Conservation (phyloP, 2,888 invertebrate species). For the Geophilus truncorum region DNA sequence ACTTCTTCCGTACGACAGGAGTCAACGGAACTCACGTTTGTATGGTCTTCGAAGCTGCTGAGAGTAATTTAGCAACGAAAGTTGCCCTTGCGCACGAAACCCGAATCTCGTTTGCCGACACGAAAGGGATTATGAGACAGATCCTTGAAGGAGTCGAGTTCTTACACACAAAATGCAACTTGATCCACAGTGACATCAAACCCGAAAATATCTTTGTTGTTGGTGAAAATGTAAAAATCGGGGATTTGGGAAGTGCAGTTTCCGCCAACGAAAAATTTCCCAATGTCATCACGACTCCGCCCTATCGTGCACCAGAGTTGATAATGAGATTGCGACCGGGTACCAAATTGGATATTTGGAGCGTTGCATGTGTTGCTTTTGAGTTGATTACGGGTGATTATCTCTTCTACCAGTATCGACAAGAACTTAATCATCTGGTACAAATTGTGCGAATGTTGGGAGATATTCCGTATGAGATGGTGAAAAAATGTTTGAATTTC, state of each 20-base stretch:
- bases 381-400: slow-evolving; percentile 51
- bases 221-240: neutral
- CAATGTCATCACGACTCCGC: neutral
- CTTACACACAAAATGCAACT: slow-evolving; percentile 94
- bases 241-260: neutral
- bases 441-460: neutral
- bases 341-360: slow-evolving; percentile 50
- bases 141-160: slow-evolving; percentile 92
- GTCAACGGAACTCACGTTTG: slow-evolving; percentile 98
- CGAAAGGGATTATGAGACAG: too few species aligned
- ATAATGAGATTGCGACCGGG: slow-evolving; percentile 49
- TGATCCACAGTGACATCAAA: slow-evolving; percentile 60
- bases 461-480: too few species aligned
- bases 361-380: slow-evolving; percentile 52
- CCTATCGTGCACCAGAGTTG: neutral
- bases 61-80: too few species aligned
- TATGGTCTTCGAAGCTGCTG: slow-evolving; percentile 99
- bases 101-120: too few species aligned
- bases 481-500: neutral
- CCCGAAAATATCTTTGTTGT: slow-evolving; percentile 39
- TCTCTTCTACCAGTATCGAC: slow-evolving; percentile 49
- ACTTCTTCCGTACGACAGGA: slow-evolving; percentile 97
- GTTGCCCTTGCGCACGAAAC: too few species aligned
- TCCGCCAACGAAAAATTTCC: neutral
- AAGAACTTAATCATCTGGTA: neutral